phyloP scores from a whole-genome alignment of 2,797 vertebrate species.

The Danio kyathit region DNA sequence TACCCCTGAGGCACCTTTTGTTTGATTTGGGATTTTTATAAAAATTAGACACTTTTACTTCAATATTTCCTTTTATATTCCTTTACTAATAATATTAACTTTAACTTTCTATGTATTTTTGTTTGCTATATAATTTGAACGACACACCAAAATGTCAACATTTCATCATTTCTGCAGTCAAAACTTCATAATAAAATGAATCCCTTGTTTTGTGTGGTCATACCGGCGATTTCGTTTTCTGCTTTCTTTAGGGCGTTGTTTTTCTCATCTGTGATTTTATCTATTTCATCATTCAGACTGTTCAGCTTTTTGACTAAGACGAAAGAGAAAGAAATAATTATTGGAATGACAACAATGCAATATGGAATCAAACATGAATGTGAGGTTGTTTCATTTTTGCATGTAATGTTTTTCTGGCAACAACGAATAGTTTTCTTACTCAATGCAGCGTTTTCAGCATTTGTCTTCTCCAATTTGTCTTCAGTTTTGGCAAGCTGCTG shows the following conservation, averaged over 20 bases:
- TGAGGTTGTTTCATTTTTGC: neutral
- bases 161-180: neutral
- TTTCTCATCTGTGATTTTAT: constrained; percentile 6
- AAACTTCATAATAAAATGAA: neutral
- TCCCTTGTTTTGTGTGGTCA: neutral
- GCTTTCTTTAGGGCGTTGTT: neutral
- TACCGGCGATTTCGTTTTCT: neutral
- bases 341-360: neutral
- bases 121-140: too few relatives aligned
- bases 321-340: constrained; percentile 15
- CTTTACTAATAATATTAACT: too few relatives aligned
- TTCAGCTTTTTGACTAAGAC: constrained; percentile 30
- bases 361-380: neutral
- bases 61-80: too few relatives aligned
- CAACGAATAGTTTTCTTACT: constrained; percentile 17
- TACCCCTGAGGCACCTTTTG: too few relatives aligned
- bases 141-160: too few relatives aligned
- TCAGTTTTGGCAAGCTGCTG: constrained; percentile 52
- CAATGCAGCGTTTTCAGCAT: constrained; percentile 31
- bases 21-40: too few relatives aligned
- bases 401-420: neutral
- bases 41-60: too few relatives aligned
- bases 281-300: constrained; percentile 11
- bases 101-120: too few relatives aligned
- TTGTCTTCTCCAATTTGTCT: constrained; percentile 39